Conservation (phyloP, 2,113 vertebrate species). For the Cochlearius cochlearius region DNA sequence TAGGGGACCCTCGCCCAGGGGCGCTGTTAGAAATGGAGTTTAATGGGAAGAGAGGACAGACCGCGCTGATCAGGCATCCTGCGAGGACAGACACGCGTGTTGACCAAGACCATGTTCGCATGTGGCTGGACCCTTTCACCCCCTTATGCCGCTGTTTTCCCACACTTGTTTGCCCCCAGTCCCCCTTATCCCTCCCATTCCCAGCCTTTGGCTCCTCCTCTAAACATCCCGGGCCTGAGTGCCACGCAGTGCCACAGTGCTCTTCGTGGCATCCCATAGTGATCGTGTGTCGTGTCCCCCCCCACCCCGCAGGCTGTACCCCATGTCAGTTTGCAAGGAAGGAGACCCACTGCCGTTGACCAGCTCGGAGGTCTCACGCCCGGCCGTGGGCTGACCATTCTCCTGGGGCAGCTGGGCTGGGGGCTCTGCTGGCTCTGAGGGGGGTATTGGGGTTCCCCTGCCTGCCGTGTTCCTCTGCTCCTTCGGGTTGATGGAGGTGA, state of each 20-base stretch:
- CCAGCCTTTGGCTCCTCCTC: not conserved
- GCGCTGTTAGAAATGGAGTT: not conserved
- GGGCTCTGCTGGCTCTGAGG: not conserved
- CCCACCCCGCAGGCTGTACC: not conserved
- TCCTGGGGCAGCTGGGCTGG: not conserved
- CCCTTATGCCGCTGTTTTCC: not conserved
- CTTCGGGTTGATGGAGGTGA: not conserved
- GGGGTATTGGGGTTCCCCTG: too few relatives aligned
- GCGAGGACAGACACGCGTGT: too few relatives aligned
- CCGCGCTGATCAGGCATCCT: not conserved
- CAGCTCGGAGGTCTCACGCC: not conserved
- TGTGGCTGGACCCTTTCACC: not conserved
- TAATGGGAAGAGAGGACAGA: not conserved
- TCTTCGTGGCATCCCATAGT: too few relatives aligned
- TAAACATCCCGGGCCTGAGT: not conserved
- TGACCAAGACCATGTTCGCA: not conserved
- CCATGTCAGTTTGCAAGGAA: too few relatives aligned
- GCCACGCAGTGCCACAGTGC: too few relatives aligned
- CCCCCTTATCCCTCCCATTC: not conserved
- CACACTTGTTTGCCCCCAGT: not conserved
- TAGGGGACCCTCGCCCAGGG: not conserved
- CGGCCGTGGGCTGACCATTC: not conserved
- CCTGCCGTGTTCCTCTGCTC: not conserved
- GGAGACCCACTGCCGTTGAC: not conserved
- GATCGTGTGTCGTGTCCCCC: too few relatives aligned